Percentiles rank a stretch among this genome's conserved stretches.
phyloP scores from a whole-genome alignment of 2,113 vertebrate genomes.

The Anolis sagrei region DNA sequence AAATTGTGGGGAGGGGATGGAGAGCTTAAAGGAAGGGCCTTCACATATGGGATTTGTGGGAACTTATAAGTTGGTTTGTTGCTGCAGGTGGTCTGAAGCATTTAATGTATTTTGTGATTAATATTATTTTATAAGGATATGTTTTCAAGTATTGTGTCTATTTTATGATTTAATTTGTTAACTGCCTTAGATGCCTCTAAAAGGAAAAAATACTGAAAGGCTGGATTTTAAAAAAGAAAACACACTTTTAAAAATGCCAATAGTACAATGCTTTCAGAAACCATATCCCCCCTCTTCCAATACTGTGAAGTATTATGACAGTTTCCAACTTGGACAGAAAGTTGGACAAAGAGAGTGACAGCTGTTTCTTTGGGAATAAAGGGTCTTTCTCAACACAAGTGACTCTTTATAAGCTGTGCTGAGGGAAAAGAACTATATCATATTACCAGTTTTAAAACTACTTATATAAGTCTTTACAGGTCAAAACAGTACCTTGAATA shows the following conservation, averaged over 20 bases:
- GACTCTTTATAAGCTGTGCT: neutral
- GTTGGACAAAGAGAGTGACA: neutral
- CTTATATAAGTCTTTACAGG: constrained; percentile 1
- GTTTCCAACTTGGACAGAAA: constrained; percentile 3
- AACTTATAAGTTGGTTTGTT: neutral
- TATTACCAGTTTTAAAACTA: neutral
- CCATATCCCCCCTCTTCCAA: neutral
- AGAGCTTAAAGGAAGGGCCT: too few relatives aligned
- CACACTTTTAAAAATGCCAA: neutral
- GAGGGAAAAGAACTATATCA: neutral
- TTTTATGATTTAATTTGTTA: neutral
- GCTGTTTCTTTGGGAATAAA: neutral
- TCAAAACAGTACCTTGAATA: constrained; percentile 28
- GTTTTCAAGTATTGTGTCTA: neutral
- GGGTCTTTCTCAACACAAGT: neutral
- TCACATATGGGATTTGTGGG: neutral
- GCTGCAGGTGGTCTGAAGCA: neutral
- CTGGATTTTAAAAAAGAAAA: too few relatives aligned
- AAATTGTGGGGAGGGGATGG: neutral
- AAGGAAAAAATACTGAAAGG: neutral
- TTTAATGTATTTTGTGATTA: neutral
- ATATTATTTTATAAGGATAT: neutral
- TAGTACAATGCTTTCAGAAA: neutral
- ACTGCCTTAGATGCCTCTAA: neutral
- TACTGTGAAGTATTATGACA: constrained; percentile 1